Evolutionary conservation across 2,888 invertebrate genomes (phyloP).

Genomic region (Philopedon plagiatum): DNA sequence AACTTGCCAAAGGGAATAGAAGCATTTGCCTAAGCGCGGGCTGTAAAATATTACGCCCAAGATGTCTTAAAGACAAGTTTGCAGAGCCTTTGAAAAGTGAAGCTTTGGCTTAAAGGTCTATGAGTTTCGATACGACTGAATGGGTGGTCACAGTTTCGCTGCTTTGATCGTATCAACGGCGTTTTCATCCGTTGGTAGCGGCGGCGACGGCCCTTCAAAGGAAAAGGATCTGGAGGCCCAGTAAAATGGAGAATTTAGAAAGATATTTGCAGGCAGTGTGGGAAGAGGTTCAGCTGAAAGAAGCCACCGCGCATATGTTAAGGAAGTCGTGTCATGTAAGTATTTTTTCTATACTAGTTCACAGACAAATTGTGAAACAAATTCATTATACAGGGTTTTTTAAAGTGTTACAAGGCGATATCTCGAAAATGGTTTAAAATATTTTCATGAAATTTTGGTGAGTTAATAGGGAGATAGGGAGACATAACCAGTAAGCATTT

Average conservation of each 20-base stretch:
- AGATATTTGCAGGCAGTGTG: slow-evolving; percentile 30
- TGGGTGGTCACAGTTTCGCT: slow-evolving; percentile 52
- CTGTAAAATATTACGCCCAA: slow-evolving; percentile 47
- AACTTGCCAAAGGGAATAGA: slow-evolving; percentile 37
- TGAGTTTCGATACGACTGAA: slow-evolving; percentile 56
- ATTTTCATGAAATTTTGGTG: no score
- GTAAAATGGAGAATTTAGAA: slow-evolving; percentile 37
- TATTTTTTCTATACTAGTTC: no score
- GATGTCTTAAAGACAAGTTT: slow-evolving; percentile 48
- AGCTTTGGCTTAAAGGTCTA: slow-evolving; percentile 49
- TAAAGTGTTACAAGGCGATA: no score
- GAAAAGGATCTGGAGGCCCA: slow-evolving; percentile 43
- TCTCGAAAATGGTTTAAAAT: no score
- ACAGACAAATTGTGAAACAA: no score
- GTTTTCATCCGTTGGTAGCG: slow-evolving; percentile 52
- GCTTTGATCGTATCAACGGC: slow-evolving; percentile 56
- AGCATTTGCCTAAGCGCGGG: slow-evolving; percentile 46
- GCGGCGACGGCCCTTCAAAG: slow-evolving; percentile 53
- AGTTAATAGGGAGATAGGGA: no score
- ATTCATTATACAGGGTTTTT: no score
- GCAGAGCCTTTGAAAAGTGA: slow-evolving; percentile 44
- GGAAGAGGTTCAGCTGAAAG: slow-evolving; percentile 21
- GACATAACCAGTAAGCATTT: no score
- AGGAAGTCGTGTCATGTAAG: background rate
- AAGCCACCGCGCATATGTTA: slow-evolving; percentile 12